A percentile compares a stretch with the other conserved stretches of the same genome.
Conservation (phyloP, 2,888 invertebrate species). For the Drosophila fulvimacula region DNA sequence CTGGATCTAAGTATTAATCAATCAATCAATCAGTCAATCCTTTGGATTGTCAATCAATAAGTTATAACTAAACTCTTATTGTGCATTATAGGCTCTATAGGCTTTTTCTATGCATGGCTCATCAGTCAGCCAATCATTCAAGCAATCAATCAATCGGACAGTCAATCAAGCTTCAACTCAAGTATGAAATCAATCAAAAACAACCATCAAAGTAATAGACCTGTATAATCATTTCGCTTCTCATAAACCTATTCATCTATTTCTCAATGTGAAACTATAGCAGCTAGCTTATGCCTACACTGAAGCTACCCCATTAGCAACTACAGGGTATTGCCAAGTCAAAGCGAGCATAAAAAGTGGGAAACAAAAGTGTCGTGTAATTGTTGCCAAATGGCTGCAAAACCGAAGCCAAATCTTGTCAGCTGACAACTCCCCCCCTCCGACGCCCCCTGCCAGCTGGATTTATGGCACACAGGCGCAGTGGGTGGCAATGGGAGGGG, state of each 20-base stretch:
- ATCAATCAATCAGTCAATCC: background rate
- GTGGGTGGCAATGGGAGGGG: background rate
- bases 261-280: no score
- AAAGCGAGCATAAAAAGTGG: slow-evolving; percentile 48
- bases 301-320: background rate
- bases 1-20: background rate
- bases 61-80: background rate
- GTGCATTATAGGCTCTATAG: background rate
- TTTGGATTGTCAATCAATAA: background rate
- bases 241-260: no score
- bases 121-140: background rate
- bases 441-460: background rate
- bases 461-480: slow-evolving; percentile 15
- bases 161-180: no score
- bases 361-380: slow-evolving; percentile 61
- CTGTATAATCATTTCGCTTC: no score
- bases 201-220: no score
- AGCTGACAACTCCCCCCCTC: slow-evolving; percentile 12
- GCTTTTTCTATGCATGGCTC: background rate
- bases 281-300: background rate
- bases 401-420: slow-evolving; percentile 57
- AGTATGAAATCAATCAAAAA: no score
- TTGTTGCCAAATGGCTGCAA: slow-evolving; percentile 67
- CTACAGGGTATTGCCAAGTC: slow-evolving; percentile 30
- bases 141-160: background rate